Conservation (phyloP, 2,113 vertebrate genomes). For the Hystrix cristata region DNA sequence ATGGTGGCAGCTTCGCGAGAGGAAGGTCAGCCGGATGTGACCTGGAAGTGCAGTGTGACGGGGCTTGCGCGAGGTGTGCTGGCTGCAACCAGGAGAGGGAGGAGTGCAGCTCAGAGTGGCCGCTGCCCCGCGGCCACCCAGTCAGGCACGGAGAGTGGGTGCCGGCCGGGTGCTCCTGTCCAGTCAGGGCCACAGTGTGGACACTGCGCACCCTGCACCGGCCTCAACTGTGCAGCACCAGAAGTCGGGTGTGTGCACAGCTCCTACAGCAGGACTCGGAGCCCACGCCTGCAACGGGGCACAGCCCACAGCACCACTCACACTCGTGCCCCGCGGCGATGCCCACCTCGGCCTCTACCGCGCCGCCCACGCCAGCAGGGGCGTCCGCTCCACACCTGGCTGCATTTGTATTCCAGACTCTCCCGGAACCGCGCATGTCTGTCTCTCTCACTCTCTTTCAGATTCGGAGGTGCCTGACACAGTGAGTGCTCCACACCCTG, state of each 20-base stretch:
- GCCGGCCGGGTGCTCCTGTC: too few relatives aligned
- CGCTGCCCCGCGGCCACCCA: background rate
- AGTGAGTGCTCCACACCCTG: too few relatives aligned
- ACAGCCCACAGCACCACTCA: background rate
- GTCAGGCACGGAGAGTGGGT: too few relatives aligned
- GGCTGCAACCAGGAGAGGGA: background rate
- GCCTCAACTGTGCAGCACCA: background rate
- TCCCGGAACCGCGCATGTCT: too few relatives aligned
- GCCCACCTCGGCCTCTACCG: background rate
- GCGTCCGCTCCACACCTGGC: background rate
- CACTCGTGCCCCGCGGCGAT: background rate
- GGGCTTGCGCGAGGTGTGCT: rapidly evolving
- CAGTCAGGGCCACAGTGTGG: too few relatives aligned
- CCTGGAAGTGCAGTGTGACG: background rate
- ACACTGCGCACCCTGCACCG: background rate
- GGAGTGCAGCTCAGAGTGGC: background rate
- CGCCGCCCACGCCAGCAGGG: background rate
- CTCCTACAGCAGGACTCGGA: background rate
- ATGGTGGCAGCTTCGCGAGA: background rate
- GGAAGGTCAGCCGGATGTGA: background rate
- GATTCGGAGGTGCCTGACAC: too few relatives aligned
- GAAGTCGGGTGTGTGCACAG: background rate
- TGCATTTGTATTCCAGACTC: too few relatives aligned
- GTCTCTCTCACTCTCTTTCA: too few relatives aligned
- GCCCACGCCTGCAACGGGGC: background rate